Percentiles rank a stretch among this genome's conserved stretches.
Conservation (phyloP, 2,888 invertebrate genomes). For the Spisula solida region DNA sequence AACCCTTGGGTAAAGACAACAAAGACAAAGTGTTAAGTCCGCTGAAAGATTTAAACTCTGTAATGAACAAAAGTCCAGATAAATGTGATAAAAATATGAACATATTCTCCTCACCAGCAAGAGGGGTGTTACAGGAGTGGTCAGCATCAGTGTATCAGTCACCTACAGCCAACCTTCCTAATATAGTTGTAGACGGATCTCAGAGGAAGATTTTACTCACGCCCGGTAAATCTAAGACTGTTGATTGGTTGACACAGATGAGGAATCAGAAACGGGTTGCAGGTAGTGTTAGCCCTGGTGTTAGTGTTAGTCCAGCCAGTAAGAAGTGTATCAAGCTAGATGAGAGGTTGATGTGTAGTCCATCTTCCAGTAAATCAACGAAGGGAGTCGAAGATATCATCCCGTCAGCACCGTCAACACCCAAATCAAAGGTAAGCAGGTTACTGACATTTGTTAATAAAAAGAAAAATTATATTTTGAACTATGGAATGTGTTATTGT, state of each 20-base stretch:
- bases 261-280: constrained; percentile 63
- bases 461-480: no score
- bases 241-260: constrained; percentile 79
- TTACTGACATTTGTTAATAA: no score
- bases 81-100: background rate
- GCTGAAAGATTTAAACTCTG: constrained; percentile 46
- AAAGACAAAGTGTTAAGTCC: constrained; percentile 38
- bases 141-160: constrained; percentile 58
- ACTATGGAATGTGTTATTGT: no score
- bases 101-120: constrained; percentile 26
- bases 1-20: background rate
- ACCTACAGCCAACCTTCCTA: constrained; percentile 78
- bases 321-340: constrained; percentile 36
- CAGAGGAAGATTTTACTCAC: constrained; percentile 46
- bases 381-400: background rate
- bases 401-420: background rate
- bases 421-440: constrained; percentile 43
- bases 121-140: constrained; percentile 27
- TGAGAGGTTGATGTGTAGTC: constrained; percentile 49
- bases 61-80: constrained; percentile 65
- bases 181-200: constrained; percentile 74
- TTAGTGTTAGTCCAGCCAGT: constrained; percentile 7
- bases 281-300: background rate
- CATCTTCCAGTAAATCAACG: constrained; percentile 22
- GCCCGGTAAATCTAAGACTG: constrained; percentile 53